Evolutionary conservation across 2,113 vertebrate genomes (phyloP), one percentile per base, ranked within the genome.

Genomic region (Xiphorhynchus elegans): DNA sequence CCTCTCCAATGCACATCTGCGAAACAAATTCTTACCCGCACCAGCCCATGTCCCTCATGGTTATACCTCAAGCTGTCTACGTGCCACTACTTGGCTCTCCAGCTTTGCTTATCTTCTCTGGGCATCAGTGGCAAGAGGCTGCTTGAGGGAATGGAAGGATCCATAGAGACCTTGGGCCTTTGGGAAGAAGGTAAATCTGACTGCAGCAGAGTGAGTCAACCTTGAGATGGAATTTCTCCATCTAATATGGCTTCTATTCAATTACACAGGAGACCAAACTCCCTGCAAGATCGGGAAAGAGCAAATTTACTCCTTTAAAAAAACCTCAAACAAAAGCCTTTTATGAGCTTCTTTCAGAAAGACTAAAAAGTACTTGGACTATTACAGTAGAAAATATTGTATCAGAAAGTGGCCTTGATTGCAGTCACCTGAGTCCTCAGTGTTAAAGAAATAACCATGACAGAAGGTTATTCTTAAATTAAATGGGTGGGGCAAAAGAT

Each of bases 281-380:
- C 68, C 73, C 25, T 94, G 63, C 76, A 87, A 55, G 92, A 94
- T 68, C 84, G 58, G 88, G 79, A 95, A 94, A 95, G 55, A 95
- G 80, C 64, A 96, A 96, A 91, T 49, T 13, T 83, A 88, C 25
- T 74, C 18, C 28, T 39, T 66, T 5, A 15, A 25, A 75, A 85
- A 47, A 24, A 26, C 26, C 50, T 15, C 50, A 52, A 50, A 35
- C 52, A 24, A 29, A 40, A 10, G 16, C 10, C 5, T 78, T 90
- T 49, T 40, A 77, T 44, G 25, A 52, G 7, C 24, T 92, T 60
- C 17, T 52, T 92, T 84, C 56, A 58, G 60, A 84, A 84, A 84
- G 44, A 29, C 42, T 90, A 26, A 44, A 85, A 88, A 85, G 25
- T 12, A 72, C n/a, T 23, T 50, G 84, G 64, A 75, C 37, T 74